Evolutionary conservation across 2,797 vertebrate species (phyloP).

Genomic region (Acanthornis magna): DNA sequence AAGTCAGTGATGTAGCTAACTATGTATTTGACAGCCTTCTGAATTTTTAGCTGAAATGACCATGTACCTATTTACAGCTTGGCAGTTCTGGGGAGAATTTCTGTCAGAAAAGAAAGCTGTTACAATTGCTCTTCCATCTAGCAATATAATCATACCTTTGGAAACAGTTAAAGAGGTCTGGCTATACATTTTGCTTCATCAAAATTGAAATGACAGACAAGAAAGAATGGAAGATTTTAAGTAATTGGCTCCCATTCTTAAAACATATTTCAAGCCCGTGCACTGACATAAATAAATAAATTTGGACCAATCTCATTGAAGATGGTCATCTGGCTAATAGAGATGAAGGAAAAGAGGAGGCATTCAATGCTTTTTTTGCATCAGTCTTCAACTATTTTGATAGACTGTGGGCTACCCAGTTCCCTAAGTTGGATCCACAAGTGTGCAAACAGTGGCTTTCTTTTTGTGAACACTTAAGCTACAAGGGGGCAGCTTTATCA

Average conservation of each 20-base stretch:
- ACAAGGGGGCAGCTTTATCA: not conserved
- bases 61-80: not conserved
- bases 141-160: not conserved
- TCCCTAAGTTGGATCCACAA: accelerated
- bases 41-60: not conserved
- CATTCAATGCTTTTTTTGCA: accelerated
- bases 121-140: not conserved
- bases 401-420: not conserved
- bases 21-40: not conserved
- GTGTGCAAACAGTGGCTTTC: not conserved
- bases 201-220: not conserved
- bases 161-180: not conserved
- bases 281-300: not conserved
- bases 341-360: not conserved
- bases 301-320: not conserved
- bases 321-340: not conserved
- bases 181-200: not conserved
- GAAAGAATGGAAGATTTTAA: not conserved
- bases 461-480: not conserved
- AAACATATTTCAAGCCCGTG: accelerated
- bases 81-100: not conserved
- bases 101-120: not conserved
- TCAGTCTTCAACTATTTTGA: not conserved
- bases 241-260: not conserved
- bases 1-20: not conserved